phyloP scores from a whole-genome alignment of 1,140 invertebrate species.

The Heliconius himera region DNA sequence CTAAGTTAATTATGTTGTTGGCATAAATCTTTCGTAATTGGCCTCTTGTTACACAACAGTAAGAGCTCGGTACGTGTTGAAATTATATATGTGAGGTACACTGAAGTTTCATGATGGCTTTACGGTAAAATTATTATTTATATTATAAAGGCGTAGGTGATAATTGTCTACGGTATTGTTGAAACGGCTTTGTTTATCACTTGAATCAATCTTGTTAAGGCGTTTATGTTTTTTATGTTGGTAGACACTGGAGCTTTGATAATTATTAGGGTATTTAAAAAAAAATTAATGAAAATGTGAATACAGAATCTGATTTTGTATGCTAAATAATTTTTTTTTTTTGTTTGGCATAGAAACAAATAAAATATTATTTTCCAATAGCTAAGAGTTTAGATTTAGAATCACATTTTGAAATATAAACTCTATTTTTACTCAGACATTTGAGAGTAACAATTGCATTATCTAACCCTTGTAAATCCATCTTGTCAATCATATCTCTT shows the following conservation, averaged over 20 bases:
- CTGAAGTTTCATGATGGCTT: conserved; percentile 70
- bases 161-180: conserved; percentile 48
- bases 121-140: conserved; percentile 65
- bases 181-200: conserved; percentile 30
- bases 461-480: conserved; percentile 40
- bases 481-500: conserved; percentile 50
- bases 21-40: conserved; percentile 81
- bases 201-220: conserved; percentile 22
- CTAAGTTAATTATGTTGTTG: conserved; percentile 80
- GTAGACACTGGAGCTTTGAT: background rate
- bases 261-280: background rate
- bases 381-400: background rate
- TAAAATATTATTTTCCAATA: background rate
- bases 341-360: background rate
- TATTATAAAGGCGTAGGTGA: conserved; percentile 55
- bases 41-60: conserved; percentile 79
- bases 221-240: background rate
- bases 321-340: no score
- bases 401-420: background rate
- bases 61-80: conserved; percentile 77
- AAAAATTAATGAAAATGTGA: no score
- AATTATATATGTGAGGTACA: conserved; percentile 78
- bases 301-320: no score
- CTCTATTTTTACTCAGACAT: background rate
- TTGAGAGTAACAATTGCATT: background rate